Evolutionary conservation across 2,113 vertebrate species (phyloP), one percentile per base, ranked within the genome.

Genomic region (Silurus meridionalis): DNA sequence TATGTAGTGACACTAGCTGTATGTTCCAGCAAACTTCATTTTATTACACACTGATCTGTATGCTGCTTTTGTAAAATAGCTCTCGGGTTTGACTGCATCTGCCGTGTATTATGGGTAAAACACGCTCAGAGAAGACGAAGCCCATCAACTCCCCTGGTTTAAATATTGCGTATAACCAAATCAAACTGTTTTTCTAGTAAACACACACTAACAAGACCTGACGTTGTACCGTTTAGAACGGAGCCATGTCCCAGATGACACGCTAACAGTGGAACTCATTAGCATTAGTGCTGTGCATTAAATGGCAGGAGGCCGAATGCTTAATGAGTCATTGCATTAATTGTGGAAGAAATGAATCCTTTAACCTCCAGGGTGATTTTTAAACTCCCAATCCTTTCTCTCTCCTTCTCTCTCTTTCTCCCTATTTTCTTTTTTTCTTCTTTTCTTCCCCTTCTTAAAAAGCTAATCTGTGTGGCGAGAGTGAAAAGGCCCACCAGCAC

Each of bases 271-370:
- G 84, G 82, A 78, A 79, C 25, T 19, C 80, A 80, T 86, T 85
- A 83, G 90, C 93, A 92, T 90, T 95, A 93, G 93, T 93, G 77
- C 90, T 92, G 91, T 92, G 84, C 87, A 0, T 69, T 28, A 48
- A 11, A 83, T 48, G 82, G 63, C 82, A 93, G 94, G 92, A 95
- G 93, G 94, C 95, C 96, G 96, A 97, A 97, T 97, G 93, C 96
- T 97, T 97, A 97, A 98, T 97, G 95, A 97, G 94, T 96, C 94
- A 95, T 94, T 94, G 93, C 94, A 92, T 95, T 96, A 95, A 83
- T 83, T 69, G 81, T 66, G 78, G 28, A 97, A 97, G 95, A 94
- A 96, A 95, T 96, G 94, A 95, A 95, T 96, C 97, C 95, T 96
- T 95, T 95, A 96, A 94, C 96, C 97, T 93, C 94, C 95, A 95